phyloP scores from a whole-genome alignment of 2,797 vertebrate species.

The Benthosema pterotum region DNA sequence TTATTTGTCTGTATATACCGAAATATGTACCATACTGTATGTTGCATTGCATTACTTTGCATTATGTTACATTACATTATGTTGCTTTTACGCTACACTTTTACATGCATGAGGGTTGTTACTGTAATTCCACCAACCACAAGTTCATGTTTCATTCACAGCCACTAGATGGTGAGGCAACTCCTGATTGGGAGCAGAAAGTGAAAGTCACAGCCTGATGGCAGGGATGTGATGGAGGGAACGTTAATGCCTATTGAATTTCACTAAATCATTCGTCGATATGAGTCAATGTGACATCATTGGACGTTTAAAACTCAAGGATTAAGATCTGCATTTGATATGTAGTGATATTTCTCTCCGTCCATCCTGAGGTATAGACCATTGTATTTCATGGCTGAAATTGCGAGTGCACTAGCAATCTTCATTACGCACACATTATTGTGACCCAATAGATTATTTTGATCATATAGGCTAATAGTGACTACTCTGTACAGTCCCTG shows the following conservation, averaged over 20 bases:
- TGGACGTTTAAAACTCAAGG: background rate
- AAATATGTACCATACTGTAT: constrained; percentile 46
- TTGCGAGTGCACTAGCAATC: background rate
- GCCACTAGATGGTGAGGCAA: constrained; percentile 71
- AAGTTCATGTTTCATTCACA: constrained; percentile 20
- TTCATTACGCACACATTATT: background rate
- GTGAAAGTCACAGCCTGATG: background rate
- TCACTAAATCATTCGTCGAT: background rate
- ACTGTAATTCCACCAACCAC: constrained; percentile 1
- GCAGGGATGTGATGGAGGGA: background rate
- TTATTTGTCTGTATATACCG: constrained; percentile 63
- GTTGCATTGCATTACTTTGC: constrained; percentile 4
- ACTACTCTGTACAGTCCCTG: background rate
- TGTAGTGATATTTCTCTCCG: background rate
- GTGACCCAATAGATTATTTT: background rate
- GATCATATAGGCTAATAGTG: background rate
- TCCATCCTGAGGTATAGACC: background rate
- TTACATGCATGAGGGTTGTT: constrained; percentile 5
- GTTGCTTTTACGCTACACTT: constrained; percentile 10
- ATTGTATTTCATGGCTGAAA: background rate
- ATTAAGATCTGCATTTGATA: background rate
- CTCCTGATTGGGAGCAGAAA: constrained; percentile 36
- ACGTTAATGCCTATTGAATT: too few relatives aligned
- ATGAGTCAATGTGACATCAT: background rate
- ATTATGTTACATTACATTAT: too few relatives aligned